Base-by-base conservation (phyloP, 2,888 invertebrate species). In the Hirudinaria manillensis region DNA sequence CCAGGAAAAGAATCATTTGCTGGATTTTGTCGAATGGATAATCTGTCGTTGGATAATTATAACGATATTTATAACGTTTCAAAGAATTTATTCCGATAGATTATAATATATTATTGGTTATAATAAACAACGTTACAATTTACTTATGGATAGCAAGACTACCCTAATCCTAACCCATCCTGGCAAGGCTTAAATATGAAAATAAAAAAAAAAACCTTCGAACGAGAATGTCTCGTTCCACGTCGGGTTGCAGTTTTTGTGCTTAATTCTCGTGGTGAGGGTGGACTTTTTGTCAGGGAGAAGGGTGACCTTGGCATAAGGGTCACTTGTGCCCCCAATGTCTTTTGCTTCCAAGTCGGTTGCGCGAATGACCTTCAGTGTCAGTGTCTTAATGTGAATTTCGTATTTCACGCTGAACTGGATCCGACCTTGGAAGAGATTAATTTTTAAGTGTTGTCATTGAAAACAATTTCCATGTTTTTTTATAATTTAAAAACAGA, bases 1-100 rank as follows among this genome's bases (percentile, higher is more conserved):
- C 83, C 74, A 85, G 78, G 78, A 84, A 83, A 73, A 85, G 78
- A 6, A 83, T 83, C 80, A 83, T 83, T 78, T 82, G 82, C 80
- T 83, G 78, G 74, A 85, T 79, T 77, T 84, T 84, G 76, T 83
- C 81, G 78, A 83, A 83, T 45, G 84, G 84, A 81, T 84, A 86
- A 56, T 84, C 85, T 81, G 77, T 21, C 32, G 81, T 67, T 80
- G 81, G 78, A 34, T 29, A 38, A 38, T 27, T 13, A 24, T n/a
- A n/a, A n/a, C n/a, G n/a, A n/a, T n/a, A 38, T 51, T 45, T 7
- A 36, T 36, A 6, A 36, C 1, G 3, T 45, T 16, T 45, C 45
- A 45, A 45, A 45, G 10, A 45, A 45, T 45, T 45, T 45, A 45
- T 45, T 61, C n/a, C 4, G 21, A 53, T 16, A 53, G 13, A 53